Conservation (phyloP, 2,113 vertebrate genomes). For the Paramormyrops kingsleyae region DNA sequence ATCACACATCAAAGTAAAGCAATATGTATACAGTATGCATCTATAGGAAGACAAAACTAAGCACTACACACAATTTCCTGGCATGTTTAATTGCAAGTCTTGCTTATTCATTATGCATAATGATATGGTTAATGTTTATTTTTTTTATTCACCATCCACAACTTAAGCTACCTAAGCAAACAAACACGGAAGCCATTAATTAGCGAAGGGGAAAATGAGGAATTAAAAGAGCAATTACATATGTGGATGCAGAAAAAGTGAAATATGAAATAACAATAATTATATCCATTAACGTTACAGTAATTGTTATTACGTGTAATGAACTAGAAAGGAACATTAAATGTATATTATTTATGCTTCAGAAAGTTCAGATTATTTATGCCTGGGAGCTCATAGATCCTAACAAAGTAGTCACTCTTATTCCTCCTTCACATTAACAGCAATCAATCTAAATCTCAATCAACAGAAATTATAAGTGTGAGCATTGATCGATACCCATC, state of each 20-base stretch:
- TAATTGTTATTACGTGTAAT: neutral
- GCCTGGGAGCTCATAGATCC: neutral
- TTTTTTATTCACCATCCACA: neutral
- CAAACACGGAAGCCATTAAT: neutral
- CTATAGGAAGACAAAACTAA: neutral
- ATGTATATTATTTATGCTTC: neutral
- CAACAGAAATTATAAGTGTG: neutral
- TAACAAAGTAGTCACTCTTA: neutral
- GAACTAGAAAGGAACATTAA: neutral
- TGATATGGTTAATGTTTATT: neutral
- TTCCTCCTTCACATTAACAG: neutral
- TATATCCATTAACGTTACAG: neutral
- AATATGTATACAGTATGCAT: neutral
- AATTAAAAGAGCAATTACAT: neutral
- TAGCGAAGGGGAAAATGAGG: neutral
- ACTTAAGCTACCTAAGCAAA: neutral
- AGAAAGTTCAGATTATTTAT: neutral
- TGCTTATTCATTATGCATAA: neutral
- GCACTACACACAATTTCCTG: neutral
- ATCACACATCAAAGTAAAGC: neutral
- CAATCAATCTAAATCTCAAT: neutral
- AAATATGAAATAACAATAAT: neutral
- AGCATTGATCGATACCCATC: neutral
- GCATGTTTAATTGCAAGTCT: neutral
- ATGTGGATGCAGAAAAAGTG: neutral